These are phyloP conservation scores for Calosoma granatense DNA, from an alignment of 1,140 invertebrate species.

Conservation along the genomic window DNA sequence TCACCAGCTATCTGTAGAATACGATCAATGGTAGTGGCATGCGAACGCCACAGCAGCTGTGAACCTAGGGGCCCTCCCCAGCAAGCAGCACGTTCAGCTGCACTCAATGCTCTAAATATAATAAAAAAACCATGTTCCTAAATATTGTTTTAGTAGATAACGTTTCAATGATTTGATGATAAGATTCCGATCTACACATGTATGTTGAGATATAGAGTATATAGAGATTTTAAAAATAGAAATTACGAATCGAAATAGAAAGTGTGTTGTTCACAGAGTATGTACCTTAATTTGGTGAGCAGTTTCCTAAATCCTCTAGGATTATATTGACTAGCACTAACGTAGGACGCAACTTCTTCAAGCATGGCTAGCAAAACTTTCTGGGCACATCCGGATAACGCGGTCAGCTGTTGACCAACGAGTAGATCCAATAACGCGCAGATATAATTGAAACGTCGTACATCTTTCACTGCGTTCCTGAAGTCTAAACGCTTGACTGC, in stretches of 20 bases:
- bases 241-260: no score
- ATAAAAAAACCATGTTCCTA: not conserved
- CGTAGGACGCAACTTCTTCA: conserved; percentile 77
- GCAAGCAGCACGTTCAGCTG: conserved; percentile 48
- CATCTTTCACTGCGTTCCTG: conserved; percentile 85
- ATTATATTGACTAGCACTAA: conserved; percentile 76
- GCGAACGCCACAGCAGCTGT: conserved; percentile 78
- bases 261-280: not conserved
- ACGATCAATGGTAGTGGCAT: conserved; percentile 70
- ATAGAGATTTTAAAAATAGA: no score
- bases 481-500: conserved; percentile 91
- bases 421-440: conserved; percentile 84
- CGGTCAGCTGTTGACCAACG: conserved; percentile 70
- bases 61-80: conserved; percentile 84
- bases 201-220: no score
- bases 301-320: conserved; percentile 69
- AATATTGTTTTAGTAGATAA: no score
- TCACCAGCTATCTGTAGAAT: conserved; percentile 72
- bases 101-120: conserved; percentile 28
- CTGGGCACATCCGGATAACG: conserved; percentile 86
- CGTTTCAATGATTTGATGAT: no score
- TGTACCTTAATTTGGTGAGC: conserved; percentile 53
- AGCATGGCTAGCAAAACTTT: conserved; percentile 87
- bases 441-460: conserved; percentile 91
- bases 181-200: no score